Evolutionary conservation across 2,888 invertebrate genomes (phyloP), one percentile per base, ranked within the genome.

Genomic region (Lycocerus yunnanus): DNA sequence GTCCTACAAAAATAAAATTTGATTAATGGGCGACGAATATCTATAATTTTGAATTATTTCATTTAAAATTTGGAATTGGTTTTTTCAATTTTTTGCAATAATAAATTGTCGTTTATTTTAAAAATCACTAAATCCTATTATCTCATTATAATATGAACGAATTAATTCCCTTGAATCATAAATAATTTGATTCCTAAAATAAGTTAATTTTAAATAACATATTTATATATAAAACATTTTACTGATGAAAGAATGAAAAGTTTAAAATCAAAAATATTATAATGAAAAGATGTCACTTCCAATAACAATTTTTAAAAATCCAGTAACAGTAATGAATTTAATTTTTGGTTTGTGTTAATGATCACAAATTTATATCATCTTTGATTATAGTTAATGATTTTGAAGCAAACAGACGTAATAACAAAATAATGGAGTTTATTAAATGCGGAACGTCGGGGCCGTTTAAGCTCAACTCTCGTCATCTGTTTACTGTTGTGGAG

Each of bases 351-450:
- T 61, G 16, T 18, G 61, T 18, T 61, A 61, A 61, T 61, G 13
- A 61, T 61, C 18, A 61, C 61, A 18, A 61, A 61, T 61, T 61
- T 61, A 61, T 61, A 74, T 74, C 74, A 74, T 74, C 67, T 71
- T 74, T 74, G 71, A 71, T 74, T 71, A 71, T 65, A 70, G 66
- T 71, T 66, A 65, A 69, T 58, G 68, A 68, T 68, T 68, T 16
- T 69, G 66, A 73, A 76, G 73, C 73, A 73, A 77, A 68, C 77
- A 76, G 78, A 80, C 78, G 76, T 75, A 80, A 82, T 81, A 80
- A 83, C 80, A 80, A 82, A 84, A 84, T 84, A 83, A 84, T 82
- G 79, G 80, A 81, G 81, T 83, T 84, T 82, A 85, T 85, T 84
- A 85, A 85, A 84, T 82, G 84, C 82, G 78, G 77, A 71, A 80